Conservation (phyloP, 2,888 invertebrate species). For the Andrena bucephala region DNA sequence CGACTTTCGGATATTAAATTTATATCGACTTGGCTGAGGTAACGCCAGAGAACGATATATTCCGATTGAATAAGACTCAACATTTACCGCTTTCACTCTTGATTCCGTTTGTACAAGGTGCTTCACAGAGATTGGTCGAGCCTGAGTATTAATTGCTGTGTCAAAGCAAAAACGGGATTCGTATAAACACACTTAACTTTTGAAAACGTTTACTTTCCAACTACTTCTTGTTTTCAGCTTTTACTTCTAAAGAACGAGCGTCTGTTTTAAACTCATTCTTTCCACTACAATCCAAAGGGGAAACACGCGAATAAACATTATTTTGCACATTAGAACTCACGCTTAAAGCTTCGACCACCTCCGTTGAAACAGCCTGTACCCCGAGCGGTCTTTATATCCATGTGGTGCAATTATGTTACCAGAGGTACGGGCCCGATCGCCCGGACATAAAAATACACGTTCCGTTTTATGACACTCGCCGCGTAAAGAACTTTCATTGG, state of each 20-base stretch:
- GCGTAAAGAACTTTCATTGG: constrained; percentile 6
- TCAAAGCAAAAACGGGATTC: too few species aligned
- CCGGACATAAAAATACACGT: constrained; percentile 10
- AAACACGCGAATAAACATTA: neutral
- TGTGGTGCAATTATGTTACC: constrained; percentile 1
- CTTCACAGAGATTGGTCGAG: neutral
- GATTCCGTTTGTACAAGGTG: constrained; percentile 22
- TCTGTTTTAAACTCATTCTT: neutral
- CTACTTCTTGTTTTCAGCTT: too few species aligned
- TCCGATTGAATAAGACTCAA: neutral
- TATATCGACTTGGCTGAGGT: neutral
- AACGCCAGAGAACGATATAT: neutral
- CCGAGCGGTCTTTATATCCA: neutral
- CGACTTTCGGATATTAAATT: neutral
- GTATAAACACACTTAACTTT: too few species aligned
- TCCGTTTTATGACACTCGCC: constrained; percentile 4
- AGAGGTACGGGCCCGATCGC: neutral
- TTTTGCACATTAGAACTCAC: neutral
- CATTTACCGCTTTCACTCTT: constrained; percentile 48
- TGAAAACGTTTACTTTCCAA: too few species aligned
- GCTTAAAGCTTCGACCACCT: neutral
- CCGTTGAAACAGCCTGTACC: neutral
- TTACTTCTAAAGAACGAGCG: too few species aligned
- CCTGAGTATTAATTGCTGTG: too few species aligned
- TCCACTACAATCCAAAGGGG: neutral